Evolutionary conservation across 2,888 invertebrate species (phyloP), one percentile per base, ranked within the genome.

Genomic region (Gortyna flavago): DNA sequence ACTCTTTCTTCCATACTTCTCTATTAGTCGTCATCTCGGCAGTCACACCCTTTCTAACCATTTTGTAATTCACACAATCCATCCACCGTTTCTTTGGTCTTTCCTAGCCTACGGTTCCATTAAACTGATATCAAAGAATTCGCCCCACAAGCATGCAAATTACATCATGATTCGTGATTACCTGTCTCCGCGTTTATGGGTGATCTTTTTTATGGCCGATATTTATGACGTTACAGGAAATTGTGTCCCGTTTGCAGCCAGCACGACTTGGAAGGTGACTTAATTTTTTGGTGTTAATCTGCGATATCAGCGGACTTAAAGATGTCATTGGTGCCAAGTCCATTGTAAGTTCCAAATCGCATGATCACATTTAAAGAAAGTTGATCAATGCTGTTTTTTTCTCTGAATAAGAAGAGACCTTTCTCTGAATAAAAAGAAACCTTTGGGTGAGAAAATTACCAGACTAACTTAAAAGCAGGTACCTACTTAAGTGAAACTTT

Each of bases 401-500:
- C 32, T 61, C 21, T 5, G 21, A 32, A 35, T 21, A 6, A 21
- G 11, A 35, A 35, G 35, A 35, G 4, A 35, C 35, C 35, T 35
- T 35, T 35, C n/a, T n/a, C n/a, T n/a, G n/a, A n/a, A n/a, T 18
- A 5, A 21, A 21, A 21, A 35, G 0, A 35, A 21, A 8, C 18
- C 32, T 32, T 61, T 29, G 3, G 8, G 38, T n/a, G 21, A 54
- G 7, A 51, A 59, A 41, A 57, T 54, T 77, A 54, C 48, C 18
- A 38, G n/a, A n/a, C 13, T 8, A 38, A 72, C 25, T 48, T 44
- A 64, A n/a, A 62, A 57, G 41, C 32, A 18, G 18, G 18, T 67
- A 25, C 44, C n/a, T 57, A 51, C 44, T 32, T 57, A 51, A 51
- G 35, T 68, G 9, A 65, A 77, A 48, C 41, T 80, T 51, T 32